Percentiles rank a stretch among this genome's conserved stretches.
These are phyloP conservation scores for Eupithecia exiguata DNA, from an alignment of 2,888 invertebrate genomes.

Conservation along the genomic window DNA sequence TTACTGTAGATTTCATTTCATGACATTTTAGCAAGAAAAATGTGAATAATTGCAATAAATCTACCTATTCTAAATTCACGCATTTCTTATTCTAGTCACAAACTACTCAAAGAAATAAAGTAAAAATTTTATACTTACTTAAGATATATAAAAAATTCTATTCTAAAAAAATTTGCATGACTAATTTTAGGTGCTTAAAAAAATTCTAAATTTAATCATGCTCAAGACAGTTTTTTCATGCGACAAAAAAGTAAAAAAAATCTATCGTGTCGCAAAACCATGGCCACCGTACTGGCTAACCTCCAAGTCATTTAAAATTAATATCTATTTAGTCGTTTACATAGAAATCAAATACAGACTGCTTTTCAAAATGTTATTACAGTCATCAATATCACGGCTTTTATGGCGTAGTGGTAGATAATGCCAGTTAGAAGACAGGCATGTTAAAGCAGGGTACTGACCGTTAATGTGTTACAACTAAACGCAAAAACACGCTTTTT, in stretches of 20 bases:
- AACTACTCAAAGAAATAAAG: background rate
- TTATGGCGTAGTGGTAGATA: background rate
- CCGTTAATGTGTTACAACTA: too few species aligned
- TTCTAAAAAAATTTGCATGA: background rate
- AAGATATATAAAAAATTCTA: background rate
- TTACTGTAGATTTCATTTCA: background rate
- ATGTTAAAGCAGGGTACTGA: too few species aligned
- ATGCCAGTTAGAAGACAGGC: background rate
- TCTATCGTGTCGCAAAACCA: slow-evolving; percentile 10
- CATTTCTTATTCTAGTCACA: background rate
- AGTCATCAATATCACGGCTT: slow-evolving; percentile 2
- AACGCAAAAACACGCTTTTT: too few species aligned
- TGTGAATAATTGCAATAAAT: background rate
- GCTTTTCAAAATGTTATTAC: slow-evolving; percentile 1
- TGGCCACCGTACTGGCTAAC: slow-evolving; percentile 37
- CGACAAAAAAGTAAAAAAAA: background rate
- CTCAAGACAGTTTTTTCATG: background rate
- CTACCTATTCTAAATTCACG: background rate
- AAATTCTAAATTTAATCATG: background rate
- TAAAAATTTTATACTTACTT: background rate
- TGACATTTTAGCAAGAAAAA: background rate
- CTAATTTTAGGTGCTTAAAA: background rate
- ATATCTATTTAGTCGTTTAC: slow-evolving; percentile 35
- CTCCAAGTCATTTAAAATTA: slow-evolving; percentile 40
- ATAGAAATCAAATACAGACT: slow-evolving; percentile 14